Evolutionary conservation across 2,113 vertebrate species (phyloP).

Genomic region (Panthera tigris): DNA sequence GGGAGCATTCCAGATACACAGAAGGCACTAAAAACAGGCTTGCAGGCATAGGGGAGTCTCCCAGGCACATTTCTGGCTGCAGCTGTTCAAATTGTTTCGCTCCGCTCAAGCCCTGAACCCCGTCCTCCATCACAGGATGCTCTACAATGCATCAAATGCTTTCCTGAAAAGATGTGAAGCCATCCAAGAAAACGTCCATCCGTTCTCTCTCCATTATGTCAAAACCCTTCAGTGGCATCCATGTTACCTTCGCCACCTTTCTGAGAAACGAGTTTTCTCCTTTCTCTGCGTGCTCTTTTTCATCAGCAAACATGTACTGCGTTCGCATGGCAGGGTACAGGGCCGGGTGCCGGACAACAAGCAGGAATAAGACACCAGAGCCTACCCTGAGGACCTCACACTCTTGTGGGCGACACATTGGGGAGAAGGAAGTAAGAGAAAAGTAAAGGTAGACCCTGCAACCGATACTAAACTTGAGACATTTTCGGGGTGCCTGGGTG

Average conservation of each 20-base stretch:
- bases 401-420: neutral
- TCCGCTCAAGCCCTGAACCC: neutral
- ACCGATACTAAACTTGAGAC: neutral
- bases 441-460: neutral
- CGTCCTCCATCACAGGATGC: accelerated
- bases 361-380: neutral
- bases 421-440: neutral
- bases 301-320: neutral
- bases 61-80: neutral
- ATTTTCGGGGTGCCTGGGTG: neutral
- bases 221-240: neutral
- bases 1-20: neutral
- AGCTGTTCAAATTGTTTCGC: slow-evolving; percentile 25
- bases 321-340: neutral
- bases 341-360: neutral
- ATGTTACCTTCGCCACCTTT: neutral
- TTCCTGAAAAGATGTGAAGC: neutral
- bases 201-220: neutral
- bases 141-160: neutral
- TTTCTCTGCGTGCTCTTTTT: neutral
- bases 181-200: neutral
- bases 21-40: neutral
- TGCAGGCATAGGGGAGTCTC: neutral
- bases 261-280: neutral
- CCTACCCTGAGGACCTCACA: neutral